phyloP scores from a whole-genome alignment of 2,888 invertebrate species.

The Rhabditophanes sp. region DNA sequence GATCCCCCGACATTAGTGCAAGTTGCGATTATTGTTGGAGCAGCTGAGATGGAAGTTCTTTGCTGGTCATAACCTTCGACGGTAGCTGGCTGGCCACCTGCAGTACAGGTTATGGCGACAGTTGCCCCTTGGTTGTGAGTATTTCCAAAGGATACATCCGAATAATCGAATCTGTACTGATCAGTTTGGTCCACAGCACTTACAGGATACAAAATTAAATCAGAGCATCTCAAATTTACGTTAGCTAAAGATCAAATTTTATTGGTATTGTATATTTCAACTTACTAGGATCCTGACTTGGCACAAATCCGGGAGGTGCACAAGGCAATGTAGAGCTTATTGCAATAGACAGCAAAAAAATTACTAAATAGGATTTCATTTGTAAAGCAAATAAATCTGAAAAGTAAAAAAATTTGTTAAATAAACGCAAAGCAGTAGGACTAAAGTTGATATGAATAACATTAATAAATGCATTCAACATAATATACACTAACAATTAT shows the following conservation, averaged over 20 bases:
- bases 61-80: slow-evolving; percentile 44
- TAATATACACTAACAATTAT: no score
- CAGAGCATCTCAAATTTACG: slow-evolving; percentile 39
- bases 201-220: slow-evolving; percentile 40
- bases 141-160: slow-evolving; percentile 41
- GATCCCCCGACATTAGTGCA: slow-evolving; percentile 43
- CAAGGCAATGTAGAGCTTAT: no score
- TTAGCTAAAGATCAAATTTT: slow-evolving; percentile 17
- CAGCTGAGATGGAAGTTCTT: slow-evolving; percentile 38
- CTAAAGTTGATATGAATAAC: no score
- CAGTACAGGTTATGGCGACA: slow-evolving; percentile 41
- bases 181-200: slow-evolving; percentile 43
- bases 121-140: slow-evolving; percentile 42
- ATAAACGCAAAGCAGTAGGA: no score
- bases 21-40: slow-evolving; percentile 36
- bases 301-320: slow-evolving; percentile 41
- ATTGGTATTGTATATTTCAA: neutral
- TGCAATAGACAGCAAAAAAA: no score
- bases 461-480: no score
- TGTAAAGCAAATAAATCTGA: no score
- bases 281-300: slow-evolving; percentile 37
- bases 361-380: no score
- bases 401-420: no score
- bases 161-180: slow-evolving; percentile 43
- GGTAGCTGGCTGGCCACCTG: slow-evolving; percentile 41